Evolutionary conservation across 2,888 invertebrate genomes (phyloP).

Genomic region (Torymus tubicola): DNA sequence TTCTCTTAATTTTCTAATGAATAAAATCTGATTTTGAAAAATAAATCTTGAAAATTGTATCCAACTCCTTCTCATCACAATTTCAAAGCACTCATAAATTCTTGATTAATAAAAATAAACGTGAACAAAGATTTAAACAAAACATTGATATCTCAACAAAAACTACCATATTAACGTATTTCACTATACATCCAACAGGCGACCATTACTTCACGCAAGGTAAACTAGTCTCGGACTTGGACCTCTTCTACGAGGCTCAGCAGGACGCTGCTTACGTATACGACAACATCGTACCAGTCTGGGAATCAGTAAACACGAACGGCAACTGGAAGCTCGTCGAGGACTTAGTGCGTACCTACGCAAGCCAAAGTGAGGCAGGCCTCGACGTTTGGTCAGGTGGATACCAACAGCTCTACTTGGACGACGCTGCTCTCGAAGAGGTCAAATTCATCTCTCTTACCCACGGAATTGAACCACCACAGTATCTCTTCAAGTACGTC

Average conservation of each 20-base stretch:
- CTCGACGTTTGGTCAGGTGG: constrained; percentile 64
- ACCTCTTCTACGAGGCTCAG: constrained; percentile 24
- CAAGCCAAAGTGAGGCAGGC: not conserved
- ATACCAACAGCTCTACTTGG: constrained; percentile 74
- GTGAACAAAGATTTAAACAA: too few species aligned
- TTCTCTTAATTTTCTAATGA: too few species aligned
- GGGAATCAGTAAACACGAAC: not conserved
- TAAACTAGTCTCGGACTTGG: not conserved
- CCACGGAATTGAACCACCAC: not conserved
- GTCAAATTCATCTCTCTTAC: not conserved
- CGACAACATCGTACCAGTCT: constrained; percentile 27
- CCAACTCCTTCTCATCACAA: too few species aligned
- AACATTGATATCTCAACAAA: too few species aligned
- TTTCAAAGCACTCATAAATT: too few species aligned
- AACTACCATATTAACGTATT: too few species aligned
- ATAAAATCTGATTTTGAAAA: too few species aligned
- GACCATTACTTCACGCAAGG: constrained; percentile 11
- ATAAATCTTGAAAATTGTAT: too few species aligned
- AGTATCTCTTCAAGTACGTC: constrained; percentile 34
- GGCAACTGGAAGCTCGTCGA: constrained; percentile 77
- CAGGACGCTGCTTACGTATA: constrained; percentile 20
- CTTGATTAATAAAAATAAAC: too few species aligned
- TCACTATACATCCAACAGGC: not conserved
- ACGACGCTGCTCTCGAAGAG: not conserved
- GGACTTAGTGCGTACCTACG: not conserved